Conservation (phyloP, 2,888 invertebrate species). For the Salticus scenicus region DNA sequence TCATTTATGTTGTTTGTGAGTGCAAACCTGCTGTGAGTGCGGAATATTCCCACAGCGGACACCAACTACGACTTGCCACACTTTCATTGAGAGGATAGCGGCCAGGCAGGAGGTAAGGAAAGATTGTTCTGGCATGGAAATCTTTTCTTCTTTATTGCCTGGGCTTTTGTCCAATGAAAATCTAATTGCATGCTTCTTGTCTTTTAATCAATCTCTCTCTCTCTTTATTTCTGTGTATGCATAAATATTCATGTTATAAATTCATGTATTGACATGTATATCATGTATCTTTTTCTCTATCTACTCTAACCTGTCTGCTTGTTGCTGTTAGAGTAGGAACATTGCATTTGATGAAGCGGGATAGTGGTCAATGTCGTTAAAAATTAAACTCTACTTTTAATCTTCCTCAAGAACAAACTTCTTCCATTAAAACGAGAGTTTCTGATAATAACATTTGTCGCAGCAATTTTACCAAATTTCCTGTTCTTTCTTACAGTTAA, state of each 20-base stretch:
- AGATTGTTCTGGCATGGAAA: constrained; percentile 36
- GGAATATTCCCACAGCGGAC: constrained; percentile 66
- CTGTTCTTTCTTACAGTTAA: too few relatives aligned
- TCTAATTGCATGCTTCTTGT: constrained; percentile 13
- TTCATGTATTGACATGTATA: background rate
- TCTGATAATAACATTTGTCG: too few relatives aligned
- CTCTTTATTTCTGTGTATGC: background rate
- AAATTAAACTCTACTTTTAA: too few relatives aligned
- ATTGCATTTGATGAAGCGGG: background rate
- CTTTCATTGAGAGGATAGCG: constrained; percentile 47
- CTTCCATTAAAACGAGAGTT: too few relatives aligned
- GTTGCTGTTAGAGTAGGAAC: background rate
- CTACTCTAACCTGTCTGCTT: background rate
- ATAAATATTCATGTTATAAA: background rate
- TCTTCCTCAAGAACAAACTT: too few relatives aligned
- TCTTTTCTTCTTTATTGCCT: too few relatives aligned
- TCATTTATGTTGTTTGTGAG: background rate
- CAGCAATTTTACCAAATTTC: too few relatives aligned
- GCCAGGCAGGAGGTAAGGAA: constrained; percentile 59
- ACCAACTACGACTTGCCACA: constrained; percentile 37
- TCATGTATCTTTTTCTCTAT: too few relatives aligned
- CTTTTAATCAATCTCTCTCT: background rate
- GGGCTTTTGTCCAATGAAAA: background rate
- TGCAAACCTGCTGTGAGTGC: constrained; percentile 20
- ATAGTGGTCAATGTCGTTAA: constrained; percentile 51